Base-by-base conservation (phyloP, 2,113 vertebrate species). In the Lichenostomus cassidix region DNA sequence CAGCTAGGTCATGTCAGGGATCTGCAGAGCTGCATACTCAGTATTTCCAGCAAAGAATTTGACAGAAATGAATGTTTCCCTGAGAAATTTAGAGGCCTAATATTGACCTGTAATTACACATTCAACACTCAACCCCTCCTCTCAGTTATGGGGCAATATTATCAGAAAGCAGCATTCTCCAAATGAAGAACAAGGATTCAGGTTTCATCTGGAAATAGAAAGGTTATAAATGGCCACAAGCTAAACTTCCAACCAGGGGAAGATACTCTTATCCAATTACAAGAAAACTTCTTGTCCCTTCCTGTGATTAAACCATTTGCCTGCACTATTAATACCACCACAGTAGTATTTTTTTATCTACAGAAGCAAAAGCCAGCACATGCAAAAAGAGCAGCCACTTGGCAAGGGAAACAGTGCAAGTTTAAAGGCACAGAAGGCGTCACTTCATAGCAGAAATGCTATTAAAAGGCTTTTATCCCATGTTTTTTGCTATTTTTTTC, bases 191-290 rank as follows among this genome's bases (percentile, higher is more conserved):
- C 47, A 35, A 63, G 44, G 84, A 79, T 74, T 95, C 82, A 59
- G 63, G 49, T 94, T 94, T 83, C 85, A 92, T 63, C 33, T 95
- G 75, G 69, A 96, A 93, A 95, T 63, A 91, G 93, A 79, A 90
- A 85, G 20, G 46, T 80, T 95, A 94, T 88, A 94, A 92, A 85
- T 37, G 71, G 59, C 63, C 79, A 90, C 75, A 70, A 83, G 70
- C 63, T 95, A 83, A 91, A 93, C 59, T 83, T 90, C 49, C 78
- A 86, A 37, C 20, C 52, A 88, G 37, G 44, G 41, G 35, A 83
- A 91, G 78, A 91, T 39, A 39, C 63, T 67, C 59, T 69, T 79
- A 87, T 64, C 75, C 71, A 86, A 24, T 70, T 79, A 83, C 71
- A 74, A 31, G 29, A 86, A 85, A 92, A 86, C 27, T 83, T 77